These are phyloP conservation scores for Mythimna loreyi DNA, from an alignment of 2,888 invertebrate species.

Conservation along the genomic window DNA sequence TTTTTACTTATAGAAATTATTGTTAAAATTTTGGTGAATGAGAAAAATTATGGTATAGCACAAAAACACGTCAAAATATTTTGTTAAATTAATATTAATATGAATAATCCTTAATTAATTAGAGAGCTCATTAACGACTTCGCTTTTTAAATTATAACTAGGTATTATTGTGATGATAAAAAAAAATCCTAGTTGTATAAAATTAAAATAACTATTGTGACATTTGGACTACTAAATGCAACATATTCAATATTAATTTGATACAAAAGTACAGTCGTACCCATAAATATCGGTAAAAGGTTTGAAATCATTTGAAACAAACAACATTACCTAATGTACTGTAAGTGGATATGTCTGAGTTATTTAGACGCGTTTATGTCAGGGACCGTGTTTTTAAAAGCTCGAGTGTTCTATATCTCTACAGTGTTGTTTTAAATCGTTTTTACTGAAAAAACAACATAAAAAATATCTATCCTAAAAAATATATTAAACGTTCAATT, in stretches of 20 bases:
- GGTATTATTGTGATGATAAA: not conserved
- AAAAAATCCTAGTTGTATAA: not conserved
- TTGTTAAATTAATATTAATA: not conserved
- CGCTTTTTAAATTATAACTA: not conserved
- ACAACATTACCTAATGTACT: constrained; percentile 41
- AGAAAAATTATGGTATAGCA: too few relatives aligned
- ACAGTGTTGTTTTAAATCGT: constrained; percentile 19
- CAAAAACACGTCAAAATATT: not conserved
- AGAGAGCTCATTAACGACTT: constrained; percentile 5
- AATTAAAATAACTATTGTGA: not conserved
- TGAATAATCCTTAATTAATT: not conserved
- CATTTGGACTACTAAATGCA: constrained; percentile 7
- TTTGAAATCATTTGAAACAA: constrained; percentile 40
- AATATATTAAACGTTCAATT: not conserved
- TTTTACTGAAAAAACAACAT: not conserved
- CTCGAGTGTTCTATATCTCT: constrained; percentile 24
- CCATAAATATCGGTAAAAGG: constrained; percentile 46
- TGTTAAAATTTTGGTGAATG: not conserved
- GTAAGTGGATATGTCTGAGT: constrained; percentile 59
- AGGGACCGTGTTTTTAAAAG: constrained; percentile 36
- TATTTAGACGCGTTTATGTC: constrained; percentile 33
- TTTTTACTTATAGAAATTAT: not conserved
- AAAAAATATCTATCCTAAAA: not conserved
- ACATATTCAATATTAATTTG: not conserved
- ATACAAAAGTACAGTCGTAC: constrained; percentile 42